Conservation (phyloP, 1,140 invertebrate genomes). For the Parapsyche elsis region DNA sequence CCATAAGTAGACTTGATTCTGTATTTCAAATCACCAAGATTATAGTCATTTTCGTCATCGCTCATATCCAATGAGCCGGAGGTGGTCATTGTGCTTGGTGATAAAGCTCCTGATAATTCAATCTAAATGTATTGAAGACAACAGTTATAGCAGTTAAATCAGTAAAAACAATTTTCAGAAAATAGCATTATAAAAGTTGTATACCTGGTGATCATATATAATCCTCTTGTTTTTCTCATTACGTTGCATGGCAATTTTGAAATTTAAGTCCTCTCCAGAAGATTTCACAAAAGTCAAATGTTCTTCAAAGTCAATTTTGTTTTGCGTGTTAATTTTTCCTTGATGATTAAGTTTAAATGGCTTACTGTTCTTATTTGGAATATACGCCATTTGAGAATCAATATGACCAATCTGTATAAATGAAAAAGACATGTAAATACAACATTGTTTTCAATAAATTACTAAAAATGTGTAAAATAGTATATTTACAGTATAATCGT, state of each 20-base stretch:
- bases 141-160: not conserved
- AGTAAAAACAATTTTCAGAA: not conserved
- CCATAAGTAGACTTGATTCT: conserved; percentile 62
- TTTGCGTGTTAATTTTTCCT: conserved; percentile 58
- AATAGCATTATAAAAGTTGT: not conserved
- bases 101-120: conserved; percentile 21
- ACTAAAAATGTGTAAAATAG: not conserved
- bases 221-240: not conserved
- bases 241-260: not conserved
- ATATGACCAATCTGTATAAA: conserved; percentile 58
- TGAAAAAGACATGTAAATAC: not conserved
- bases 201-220: not conserved
- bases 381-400: conserved; percentile 65
- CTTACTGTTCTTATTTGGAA: conserved; percentile 67
- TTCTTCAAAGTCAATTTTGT: conserved; percentile 4
- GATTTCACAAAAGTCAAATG: conserved; percentile 29
- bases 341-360: conserved; percentile 62
- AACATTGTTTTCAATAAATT: conserved; percentile 3
- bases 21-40: conserved; percentile 63
- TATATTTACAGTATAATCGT: not conserved
- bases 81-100: not conserved
- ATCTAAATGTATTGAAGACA: not conserved
- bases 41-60: conserved; percentile 38
- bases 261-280: conserved; percentile 36
- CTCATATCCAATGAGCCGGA: conserved; percentile 28